These are phyloP conservation scores for Hemicentrotus pulcherrimus DNA, from an alignment of 35 echinoderm and acorn worm species.

Conservation along the genomic window DNA sequence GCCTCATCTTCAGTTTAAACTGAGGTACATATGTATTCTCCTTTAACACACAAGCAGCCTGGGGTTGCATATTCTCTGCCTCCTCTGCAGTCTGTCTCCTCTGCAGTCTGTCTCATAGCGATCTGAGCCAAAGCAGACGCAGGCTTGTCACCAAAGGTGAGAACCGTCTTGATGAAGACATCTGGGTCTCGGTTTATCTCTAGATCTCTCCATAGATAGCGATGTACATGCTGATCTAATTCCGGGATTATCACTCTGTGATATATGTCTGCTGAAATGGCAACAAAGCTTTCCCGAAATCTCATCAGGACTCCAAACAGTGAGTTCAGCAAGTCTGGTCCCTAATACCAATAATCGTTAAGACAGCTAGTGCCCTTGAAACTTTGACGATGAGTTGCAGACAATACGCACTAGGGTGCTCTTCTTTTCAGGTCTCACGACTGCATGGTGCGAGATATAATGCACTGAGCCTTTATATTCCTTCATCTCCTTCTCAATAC, in stretches of 20 bases:
- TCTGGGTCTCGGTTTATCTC: constrained; percentile 45
- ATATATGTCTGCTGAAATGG: constrained; percentile 71
- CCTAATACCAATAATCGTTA: constrained; percentile 72
- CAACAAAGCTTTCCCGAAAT: constrained; percentile 51
- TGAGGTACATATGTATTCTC: constrained; percentile 68
- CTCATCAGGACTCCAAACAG: constrained; percentile 58
- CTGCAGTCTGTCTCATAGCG: constrained; percentile 59
- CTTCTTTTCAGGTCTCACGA: constrained; percentile 62
- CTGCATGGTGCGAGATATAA: constrained; percentile 73
- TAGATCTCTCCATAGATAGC: constrained; percentile 1
- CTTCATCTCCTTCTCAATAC: constrained; percentile 19
- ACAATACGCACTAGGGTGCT: constrained; percentile 73
- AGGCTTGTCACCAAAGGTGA: constrained; percentile 65
- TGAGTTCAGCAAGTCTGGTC: constrained; percentile 73
- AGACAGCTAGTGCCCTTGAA: constrained; percentile 60
- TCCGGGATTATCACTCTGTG: constrained; percentile 65
- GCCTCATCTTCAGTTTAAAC: constrained; percentile 35
- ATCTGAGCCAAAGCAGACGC: constrained; percentile 64
- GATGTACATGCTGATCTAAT: constrained; percentile 63
- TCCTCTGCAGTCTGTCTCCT: constrained; percentile 70
- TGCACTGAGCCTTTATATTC: constrained; percentile 55
- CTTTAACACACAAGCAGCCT: constrained; percentile 45
- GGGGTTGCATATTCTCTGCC: constrained; percentile 25
- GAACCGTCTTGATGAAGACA: constrained; percentile 45
- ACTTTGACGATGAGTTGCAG: constrained; percentile 62